Base-by-base conservation (phyloP, 2,797 vertebrate species). In the Microctenopoma stevenorrisi region DNA sequence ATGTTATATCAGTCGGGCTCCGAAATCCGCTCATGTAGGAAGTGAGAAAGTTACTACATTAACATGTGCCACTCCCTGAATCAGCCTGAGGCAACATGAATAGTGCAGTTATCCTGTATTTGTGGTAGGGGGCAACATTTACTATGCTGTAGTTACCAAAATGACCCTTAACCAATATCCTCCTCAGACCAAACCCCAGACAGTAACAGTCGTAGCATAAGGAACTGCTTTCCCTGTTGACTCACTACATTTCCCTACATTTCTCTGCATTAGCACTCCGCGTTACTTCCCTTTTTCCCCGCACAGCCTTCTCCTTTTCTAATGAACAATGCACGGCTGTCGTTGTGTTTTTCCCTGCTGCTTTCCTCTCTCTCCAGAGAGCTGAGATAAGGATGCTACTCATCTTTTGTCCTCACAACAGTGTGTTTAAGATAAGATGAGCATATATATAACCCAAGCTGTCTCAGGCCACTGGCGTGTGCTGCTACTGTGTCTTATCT, bases 101-200 rank as follows among this genome's bases (percentile, higher is more conserved):
- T 25, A 35, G 40, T 90, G 89, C 64, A 90, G 81, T 92, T 78
- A 61, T 58, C 59, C 74, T 64, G 68, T 60, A 61, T 40, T 68
- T 82, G 89, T 82, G 89, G 80, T 75, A 94, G 92, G 84, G 89
- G 92, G 91, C 92, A 85, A 87, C 83, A 74, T 92, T 88, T 83
- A 81, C 76, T 89, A 88, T 82, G 64, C 43, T 72, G 67, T 69
- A 68, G 42, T 26, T 38, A 7, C 14, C 69, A 22, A 3, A 73
- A 37, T 72, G 18, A 53, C 18, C 9, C 14, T 13, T 25, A n/a
- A 26, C 26, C 16, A 43, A 14, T 37, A 69, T 48, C 30, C n/a
- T 35, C 13, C 14, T 46, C 25, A 63, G 43, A 59, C 7, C 30
- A 66, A 51, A 26, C 15, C 4, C 56, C 51, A 72, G 63, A 63